phyloP scores from a whole-genome alignment of 2,888 invertebrate species.

The Abrostola tripartita region DNA sequence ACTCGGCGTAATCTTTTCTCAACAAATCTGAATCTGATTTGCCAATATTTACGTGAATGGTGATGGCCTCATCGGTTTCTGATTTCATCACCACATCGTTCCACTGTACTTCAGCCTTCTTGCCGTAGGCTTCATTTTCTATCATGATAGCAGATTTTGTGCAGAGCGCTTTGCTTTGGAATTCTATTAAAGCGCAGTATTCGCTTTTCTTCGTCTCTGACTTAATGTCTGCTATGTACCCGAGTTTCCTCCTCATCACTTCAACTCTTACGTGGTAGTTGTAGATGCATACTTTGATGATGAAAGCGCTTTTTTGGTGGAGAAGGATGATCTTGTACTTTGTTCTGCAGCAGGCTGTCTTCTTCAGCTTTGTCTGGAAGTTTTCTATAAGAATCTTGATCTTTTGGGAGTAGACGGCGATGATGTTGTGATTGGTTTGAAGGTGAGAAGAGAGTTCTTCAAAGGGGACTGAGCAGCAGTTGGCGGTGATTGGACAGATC shows the following conservation, averaged over 20 bases:
- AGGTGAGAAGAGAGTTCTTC: conserved; percentile 82
- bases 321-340: conserved; percentile 84
- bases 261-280: conserved; percentile 85
- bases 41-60: conserved; percentile 83
- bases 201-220: conserved; percentile 81
- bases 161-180: conserved; percentile 82
- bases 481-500: conserved; percentile 82
- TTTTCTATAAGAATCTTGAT: conserved; percentile 85
- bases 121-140: conserved; percentile 83
- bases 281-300: conserved; percentile 85
- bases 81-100: conserved; percentile 82
- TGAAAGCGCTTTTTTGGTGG: conserved; percentile 84
- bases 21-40: conserved; percentile 71
- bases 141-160: conserved; percentile 83
- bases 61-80: conserved; percentile 83
- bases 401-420: conserved; percentile 84
- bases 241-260: conserved; percentile 83
- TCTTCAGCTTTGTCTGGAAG: conserved; percentile 84
- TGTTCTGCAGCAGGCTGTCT: conserved; percentile 83
- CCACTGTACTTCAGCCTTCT: conserved; percentile 85
- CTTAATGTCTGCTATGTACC: conserved; percentile 78
- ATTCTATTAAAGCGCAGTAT: conserved; percentile 82
- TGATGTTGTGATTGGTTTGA: conserved; percentile 79
- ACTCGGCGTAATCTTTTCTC: conserved; percentile 72
- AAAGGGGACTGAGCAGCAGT: conserved; percentile 81